Base-by-base conservation (phyloP, 1,140 invertebrate genomes). In the Colletes latitarsis region DNA sequence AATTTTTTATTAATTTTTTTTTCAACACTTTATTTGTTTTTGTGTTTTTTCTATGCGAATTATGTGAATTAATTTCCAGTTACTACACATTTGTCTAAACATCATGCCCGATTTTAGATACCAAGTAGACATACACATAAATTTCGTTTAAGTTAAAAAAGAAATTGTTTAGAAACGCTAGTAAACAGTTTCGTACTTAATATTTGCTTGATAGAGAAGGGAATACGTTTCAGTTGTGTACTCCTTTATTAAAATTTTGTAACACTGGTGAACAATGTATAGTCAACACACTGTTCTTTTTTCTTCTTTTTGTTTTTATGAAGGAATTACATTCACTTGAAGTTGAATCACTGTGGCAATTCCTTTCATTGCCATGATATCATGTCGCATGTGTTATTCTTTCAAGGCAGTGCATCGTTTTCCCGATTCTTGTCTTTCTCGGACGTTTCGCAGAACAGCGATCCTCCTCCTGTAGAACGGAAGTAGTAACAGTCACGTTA, bases 401-500 rank as follows among this genome's bases (percentile, higher is more conserved):
- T 71, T 70, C 57, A 60, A 70, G 66, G 43, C 10, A 68, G 6
- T 75, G 46, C 17, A 17, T 71, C 46, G 8, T 60, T 77, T 52
- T 17, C 21, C 60, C 30, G 30, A 62, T 43, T 72, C 57, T 82
- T 60, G 63, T 78, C 41, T 49, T 60, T 69, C 63, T 71, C 15
- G 15, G 53, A 77, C 17, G 49, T 53, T 69, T 80, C 71, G 52
- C 73, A 60, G 60, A 83, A 80, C 77, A 57, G 39, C n/a, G 70
- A 19, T n/a, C 63, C n/a, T 57, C 49, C 30, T 30, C 30, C 30
- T 30, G 30, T 70, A 19, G 55, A 72, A 71, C 55, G 46, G 43
- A 75, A 70, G 55, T 72, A 60, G 60, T 68, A 62, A 75, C 43
- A 57, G 43, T 72, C 53, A 66, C 12, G 60, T 10, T 39, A 62